Percentiles rank a stretch among this genome's conserved stretches.
Evolutionary conservation across 2,113 vertebrate genomes (phyloP).

Genomic region (Copsychus sechellarum): DNA sequence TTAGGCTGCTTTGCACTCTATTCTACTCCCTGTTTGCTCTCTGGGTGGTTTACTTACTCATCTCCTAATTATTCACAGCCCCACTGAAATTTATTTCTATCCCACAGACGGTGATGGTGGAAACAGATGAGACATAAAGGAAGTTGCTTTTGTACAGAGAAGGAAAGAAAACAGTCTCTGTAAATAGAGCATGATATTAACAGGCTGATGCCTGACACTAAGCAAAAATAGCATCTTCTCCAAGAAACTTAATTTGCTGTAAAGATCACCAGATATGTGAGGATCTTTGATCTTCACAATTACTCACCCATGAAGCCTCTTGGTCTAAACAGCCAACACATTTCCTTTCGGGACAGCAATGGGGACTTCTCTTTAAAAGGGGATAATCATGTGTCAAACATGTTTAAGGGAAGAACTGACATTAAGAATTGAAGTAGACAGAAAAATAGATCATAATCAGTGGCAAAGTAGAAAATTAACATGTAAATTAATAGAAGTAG

Average conservation of each 20-base stretch:
- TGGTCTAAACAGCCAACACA: background rate
- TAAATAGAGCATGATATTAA: constrained; percentile 5
- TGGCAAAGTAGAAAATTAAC: background rate
- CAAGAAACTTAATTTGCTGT: constrained; percentile 13
- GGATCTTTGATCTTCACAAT: background rate
- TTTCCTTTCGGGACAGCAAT: background rate
- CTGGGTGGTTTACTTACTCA: background rate
- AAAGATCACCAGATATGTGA: background rate
- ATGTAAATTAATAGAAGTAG: background rate
- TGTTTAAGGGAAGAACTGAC: background rate
- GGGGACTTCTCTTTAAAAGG: background rate
- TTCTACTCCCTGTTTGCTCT: background rate
- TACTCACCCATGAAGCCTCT: background rate
- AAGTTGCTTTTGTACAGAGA: constrained; percentile 25
- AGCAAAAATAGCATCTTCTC: constrained; percentile 10
- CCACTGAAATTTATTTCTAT: background rate
- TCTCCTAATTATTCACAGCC: background rate
- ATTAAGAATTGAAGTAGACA: background rate
- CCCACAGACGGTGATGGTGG: background rate
- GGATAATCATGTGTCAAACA: background rate
- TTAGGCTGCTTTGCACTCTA: background rate
- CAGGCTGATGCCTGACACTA: background rate
- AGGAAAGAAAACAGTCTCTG: background rate
- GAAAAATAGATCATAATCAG: background rate
- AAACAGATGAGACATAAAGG: constrained; percentile 44